Conservation (phyloP, 1,140 invertebrate species). For the Melipona quadrifasciata region DNA sequence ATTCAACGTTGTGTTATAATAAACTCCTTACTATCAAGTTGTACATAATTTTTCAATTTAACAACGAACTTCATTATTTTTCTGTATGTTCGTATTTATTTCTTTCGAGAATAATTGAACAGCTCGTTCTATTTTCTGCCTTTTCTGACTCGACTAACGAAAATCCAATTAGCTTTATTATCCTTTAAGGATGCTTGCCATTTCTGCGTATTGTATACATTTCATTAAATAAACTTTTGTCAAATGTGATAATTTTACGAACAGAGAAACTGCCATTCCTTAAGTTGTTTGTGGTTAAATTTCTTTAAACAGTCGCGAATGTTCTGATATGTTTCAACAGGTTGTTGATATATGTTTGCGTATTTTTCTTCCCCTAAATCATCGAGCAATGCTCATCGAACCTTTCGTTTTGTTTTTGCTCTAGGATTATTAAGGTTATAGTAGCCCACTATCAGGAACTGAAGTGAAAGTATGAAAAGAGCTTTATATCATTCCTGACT, state of each 20-base stretch:
- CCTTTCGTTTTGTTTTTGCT: background rate
- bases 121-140: background rate
- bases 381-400: conserved; percentile 3
- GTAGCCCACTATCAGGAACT: background rate
- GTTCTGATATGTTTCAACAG: conserved; percentile 62
- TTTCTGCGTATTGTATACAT: background rate
- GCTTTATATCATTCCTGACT: background rate
- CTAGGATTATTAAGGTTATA: background rate
- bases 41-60: background rate
- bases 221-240: background rate
- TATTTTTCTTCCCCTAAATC: conserved; percentile 46
- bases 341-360: conserved; percentile 59
- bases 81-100: background rate
- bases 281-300: background rate
- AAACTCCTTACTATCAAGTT: background rate
- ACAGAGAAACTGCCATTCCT: background rate
- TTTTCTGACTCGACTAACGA: background rate
- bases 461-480: conserved; percentile 16
- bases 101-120: background rate
- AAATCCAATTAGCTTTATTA: background rate
- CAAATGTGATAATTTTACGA: background rate
- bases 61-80: background rate
- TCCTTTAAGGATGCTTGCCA: background rate
- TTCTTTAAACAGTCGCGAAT: background rate
- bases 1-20: background rate